A percentile compares a stretch with the other conserved stretches of the same genome.
Evolutionary conservation across 1,140 invertebrate species (phyloP).

Genomic region (Heliconius hewitsoni): DNA sequence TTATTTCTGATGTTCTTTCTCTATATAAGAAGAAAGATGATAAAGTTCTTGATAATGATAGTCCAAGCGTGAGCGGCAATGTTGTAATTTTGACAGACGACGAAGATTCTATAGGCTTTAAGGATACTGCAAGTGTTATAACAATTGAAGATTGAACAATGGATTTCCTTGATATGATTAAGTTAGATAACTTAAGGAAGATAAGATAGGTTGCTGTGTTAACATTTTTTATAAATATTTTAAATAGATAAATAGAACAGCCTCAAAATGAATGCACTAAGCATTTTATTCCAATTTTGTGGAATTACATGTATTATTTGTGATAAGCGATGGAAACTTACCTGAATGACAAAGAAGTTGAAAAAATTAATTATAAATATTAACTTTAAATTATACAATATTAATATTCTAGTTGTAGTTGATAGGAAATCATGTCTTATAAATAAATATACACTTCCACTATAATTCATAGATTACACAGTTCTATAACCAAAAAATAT

Average conservation of each 20-base stretch:
- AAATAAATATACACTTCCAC: too few relatives aligned
- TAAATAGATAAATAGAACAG: not conserved
- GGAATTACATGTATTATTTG: conserved; percentile 4
- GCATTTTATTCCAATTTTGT: conserved; percentile 6
- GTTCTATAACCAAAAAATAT: too few relatives aligned
- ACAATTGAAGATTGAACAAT: conserved; percentile 53
- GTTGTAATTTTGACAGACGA: conserved; percentile 59
- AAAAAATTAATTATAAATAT: not conserved
- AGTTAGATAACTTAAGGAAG: not conserved
- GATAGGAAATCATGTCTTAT: not conserved
- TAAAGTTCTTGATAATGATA: conserved; percentile 29
- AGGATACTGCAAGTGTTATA: conserved; percentile 51
- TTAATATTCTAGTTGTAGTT: conserved; percentile 3
- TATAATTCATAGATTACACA: too few relatives aligned
- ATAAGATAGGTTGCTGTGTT: not conserved
- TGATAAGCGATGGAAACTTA: not conserved
- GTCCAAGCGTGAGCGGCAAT: conserved; percentile 26
- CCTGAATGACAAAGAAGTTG: not conserved
- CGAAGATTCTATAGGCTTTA: conserved; percentile 57
- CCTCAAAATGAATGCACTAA: not conserved
- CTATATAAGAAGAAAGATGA: conserved; percentile 55
- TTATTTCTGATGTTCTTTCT: conserved; percentile 73
- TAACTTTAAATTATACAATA: not conserved
- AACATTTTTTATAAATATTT: conserved; percentile 8
- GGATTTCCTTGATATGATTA: not conserved